phyloP scores from a whole-genome alignment of 2,888 invertebrate species.

The Tupiocoris notatus region DNA sequence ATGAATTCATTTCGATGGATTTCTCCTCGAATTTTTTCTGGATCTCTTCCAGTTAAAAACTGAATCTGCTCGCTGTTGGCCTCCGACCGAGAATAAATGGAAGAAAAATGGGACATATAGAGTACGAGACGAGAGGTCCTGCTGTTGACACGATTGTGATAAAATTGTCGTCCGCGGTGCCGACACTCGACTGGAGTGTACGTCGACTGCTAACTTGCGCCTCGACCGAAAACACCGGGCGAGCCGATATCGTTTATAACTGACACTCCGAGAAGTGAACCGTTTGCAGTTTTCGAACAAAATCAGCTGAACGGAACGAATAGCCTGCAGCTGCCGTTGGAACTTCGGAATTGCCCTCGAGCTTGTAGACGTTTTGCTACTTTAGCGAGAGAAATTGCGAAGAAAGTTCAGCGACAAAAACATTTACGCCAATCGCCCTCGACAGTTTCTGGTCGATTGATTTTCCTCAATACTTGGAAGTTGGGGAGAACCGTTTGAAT shows the following conservation, averaged over 20 bases:
- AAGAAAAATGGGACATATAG: not conserved
- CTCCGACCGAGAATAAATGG: not conserved
- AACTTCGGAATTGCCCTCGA: not conserved
- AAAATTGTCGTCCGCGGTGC: not conserved
- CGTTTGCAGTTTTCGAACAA: not conserved
- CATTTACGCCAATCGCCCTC: not conserved
- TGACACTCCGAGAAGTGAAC: not conserved
- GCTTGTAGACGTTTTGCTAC: not conserved
- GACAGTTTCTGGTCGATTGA: no score
- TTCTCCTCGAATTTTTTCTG: not conserved
- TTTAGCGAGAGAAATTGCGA: not conserved
- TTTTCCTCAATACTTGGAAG: no score
- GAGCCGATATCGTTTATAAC: not conserved
- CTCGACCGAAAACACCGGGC: not conserved
- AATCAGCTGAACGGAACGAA: not conserved
- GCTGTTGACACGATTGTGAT: not conserved
- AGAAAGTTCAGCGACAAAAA: not conserved
- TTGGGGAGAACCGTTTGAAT: no score
- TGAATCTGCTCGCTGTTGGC: not conserved
- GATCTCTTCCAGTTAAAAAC: not conserved
- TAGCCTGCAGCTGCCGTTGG: not conserved
- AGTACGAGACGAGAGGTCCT: not conserved
- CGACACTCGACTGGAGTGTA: not conserved
- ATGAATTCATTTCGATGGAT: no score
- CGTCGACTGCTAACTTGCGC: not conserved